Percentiles rank a stretch among this genome's conserved stretches.
Conservation (phyloP, 2,797 vertebrate species). For the Poeciliopsis paucimaculata region DNA sequence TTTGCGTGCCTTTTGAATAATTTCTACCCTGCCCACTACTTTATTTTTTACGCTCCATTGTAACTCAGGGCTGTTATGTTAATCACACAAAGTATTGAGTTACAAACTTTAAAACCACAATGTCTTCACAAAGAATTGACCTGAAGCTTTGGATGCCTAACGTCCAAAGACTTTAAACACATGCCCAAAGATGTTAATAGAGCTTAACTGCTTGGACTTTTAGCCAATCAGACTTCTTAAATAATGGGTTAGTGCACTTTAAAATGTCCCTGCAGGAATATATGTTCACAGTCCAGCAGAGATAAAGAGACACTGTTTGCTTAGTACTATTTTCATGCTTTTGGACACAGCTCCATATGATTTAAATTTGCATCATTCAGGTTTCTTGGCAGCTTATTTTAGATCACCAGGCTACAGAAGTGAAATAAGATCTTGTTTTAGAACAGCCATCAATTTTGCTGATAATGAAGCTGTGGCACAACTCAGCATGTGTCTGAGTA, state of each 20-base stretch:
- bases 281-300: background rate
- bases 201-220: conserved; percentile 29
- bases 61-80: conserved; percentile 38
- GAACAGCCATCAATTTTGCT: conserved; percentile 52
- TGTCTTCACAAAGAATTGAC: conserved; percentile 46
- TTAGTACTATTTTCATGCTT: conserved; percentile 20
- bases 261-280: conserved; percentile 17
- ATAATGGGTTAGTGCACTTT: conserved; percentile 16
- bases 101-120: conserved; percentile 36
- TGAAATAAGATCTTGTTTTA: conserved; percentile 43
- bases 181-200: conserved; percentile 37
- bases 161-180: conserved; percentile 49
- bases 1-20: conserved; percentile 35
- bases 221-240: conserved; percentile 30
- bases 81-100: conserved; percentile 48
- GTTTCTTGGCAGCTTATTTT: conserved; percentile 21
- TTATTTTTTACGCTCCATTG: conserved; percentile 44
- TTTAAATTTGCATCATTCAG: conserved; percentile 17
- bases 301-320: conserved; percentile 9
- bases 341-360: conserved; percentile 20
- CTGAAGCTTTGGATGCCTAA: conserved; percentile 38
- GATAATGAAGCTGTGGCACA: conserved; percentile 60
- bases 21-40: conserved; percentile 54
- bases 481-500: conserved; percentile 41
- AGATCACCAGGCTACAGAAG: conserved; percentile 26